Base-by-base conservation (phyloP, 2,888 invertebrate species). In the Keiferia lycopersicella region DNA sequence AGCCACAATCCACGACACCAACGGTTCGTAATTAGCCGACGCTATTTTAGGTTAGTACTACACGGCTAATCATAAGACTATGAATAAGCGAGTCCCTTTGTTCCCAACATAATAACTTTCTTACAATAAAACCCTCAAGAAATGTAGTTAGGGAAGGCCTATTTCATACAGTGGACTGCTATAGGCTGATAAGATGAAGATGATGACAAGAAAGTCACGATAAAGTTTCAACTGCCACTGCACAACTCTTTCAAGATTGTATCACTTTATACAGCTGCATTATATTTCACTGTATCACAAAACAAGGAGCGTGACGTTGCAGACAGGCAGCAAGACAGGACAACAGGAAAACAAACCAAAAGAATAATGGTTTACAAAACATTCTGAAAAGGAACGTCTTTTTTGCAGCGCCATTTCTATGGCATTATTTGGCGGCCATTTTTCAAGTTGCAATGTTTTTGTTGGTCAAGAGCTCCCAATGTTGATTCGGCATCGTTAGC, bases 291-390 rank as follows among this genome's bases (percentile, higher is more conserved):
- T 34, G 26, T 56, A 34, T 56, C 56, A 26, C n/a, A 56, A 56
- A 30, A 56, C 26, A 30, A 56, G 34, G 16, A 56, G n/a, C 16
- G 34, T 26, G 56, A 56, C 18, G 26, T 34, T 56, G 34, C 16
- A 53, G 51, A 53, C 51, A 53, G 34, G 34, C 14, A 11, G 56
- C 56, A 56, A 56, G 56, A 56, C 56, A 56, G 26, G 56, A 56
- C 56, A 34, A 34, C 56, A 10, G 26, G 34, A 56, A 53, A 56
- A 56, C 56, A 56, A 56, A 34, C 56, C 34, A 56, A 30, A 56
- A 56, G 56, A 56, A 56, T 34, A 56, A 56, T 56, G 58, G 58
- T 58, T 39, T 58, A 39, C 58, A 39, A 53, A 58, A 58, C 58
- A 58, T 18, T n/a, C 38, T 58, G 39, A 58, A 39, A 58, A 38